Evolutionary conservation across 2,888 invertebrate species (phyloP), one percentile per base, ranked within the genome.

Genomic region (Andrena bicolor): DNA sequence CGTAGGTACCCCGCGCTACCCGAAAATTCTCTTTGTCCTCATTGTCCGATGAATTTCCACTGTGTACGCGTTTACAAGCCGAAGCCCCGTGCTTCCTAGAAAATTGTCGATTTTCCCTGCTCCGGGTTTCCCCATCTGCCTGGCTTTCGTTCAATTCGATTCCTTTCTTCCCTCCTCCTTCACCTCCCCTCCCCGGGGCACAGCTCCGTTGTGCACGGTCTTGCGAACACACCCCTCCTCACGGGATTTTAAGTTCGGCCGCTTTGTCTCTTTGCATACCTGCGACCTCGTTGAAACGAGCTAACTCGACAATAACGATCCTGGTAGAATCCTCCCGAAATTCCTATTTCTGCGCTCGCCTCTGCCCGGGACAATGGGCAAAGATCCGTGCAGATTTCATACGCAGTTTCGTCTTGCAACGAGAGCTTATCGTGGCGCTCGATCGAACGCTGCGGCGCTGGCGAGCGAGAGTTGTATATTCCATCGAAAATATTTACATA

Each of bases 1-100:
- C 66, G 53, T n/a, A n/a, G n/a, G n/a, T 84, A 85, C 61, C 58
- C 58, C 58, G 87, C 84, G 89, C 56, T 68, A 77, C 73, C 89
- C 90, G 88, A 91, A 92, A 93, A 92, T 89, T 89, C 86, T 83
- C 92, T 91, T 92, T 92, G 91, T 92, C 89, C 91, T 76, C 82
- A 91, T 92, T 92, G 92, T 92, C 87, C 86, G 66, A 13, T n/a
- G 83, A 85, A 87, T 89, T 90, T 90, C 80, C 89, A 86, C 83
- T 76, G 76, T 76, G 74, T 76, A 69, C 82, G 71, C 73, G 58
- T 79, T 84, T 69, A 77, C 84, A 60, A 75, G 56, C 65, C 56
- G 10, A 26, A 56, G 53, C 53, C 41, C 76, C 56, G 66, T 63
- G 70, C 71, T 90, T 88, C 89, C 79, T 69, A 88, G 90, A 87